Conservation (phyloP, 2,888 invertebrate genomes). For the Zaprionus obscuricornis region DNA sequence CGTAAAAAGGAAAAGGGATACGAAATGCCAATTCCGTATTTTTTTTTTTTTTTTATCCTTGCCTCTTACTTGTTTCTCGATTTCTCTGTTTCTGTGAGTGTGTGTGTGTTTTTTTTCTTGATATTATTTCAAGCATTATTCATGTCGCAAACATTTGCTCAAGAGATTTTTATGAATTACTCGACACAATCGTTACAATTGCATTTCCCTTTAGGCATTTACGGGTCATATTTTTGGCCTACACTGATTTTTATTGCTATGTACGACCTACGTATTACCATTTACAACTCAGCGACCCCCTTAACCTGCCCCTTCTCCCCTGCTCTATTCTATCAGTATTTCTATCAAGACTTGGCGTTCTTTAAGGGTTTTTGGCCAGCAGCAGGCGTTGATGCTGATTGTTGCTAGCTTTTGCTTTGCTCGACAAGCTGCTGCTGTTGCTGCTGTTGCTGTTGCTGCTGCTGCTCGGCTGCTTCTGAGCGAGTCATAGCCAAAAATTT, state of each 20-base stretch:
- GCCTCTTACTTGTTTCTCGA: too few species aligned
- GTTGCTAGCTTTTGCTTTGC: background rate
- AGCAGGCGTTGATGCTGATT: too few species aligned
- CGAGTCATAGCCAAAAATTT: constrained; percentile 53
- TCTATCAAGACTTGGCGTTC: too few species aligned
- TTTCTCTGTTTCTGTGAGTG: too few species aligned
- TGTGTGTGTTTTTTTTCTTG: too few species aligned
- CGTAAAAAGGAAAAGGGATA: too few species aligned
- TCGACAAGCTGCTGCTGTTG: constrained; percentile 40
- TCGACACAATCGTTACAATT: constrained; percentile 36
- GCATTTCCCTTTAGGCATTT: constrained; percentile 3
- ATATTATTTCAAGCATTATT: too few species aligned
- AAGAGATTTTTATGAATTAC: constrained; percentile 77
- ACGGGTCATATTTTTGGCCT: constrained; percentile 25
- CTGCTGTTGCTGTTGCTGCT: constrained; percentile 4
- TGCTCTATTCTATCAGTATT: constrained; percentile 15
- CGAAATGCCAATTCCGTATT: too few species aligned
- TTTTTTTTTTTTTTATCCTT: too few species aligned
- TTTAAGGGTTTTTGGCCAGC: constrained; percentile 13
- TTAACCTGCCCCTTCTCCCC: background rate
- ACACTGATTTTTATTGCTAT: constrained; percentile 69
- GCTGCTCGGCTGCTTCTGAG: background rate
- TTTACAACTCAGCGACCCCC: constrained; percentile 54
- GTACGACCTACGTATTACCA: constrained; percentile 52
- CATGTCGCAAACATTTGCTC: constrained; percentile 70